Evolutionary conservation across 2,113 vertebrate genomes (phyloP).

Genomic region (Leucopsar rothschildi): DNA sequence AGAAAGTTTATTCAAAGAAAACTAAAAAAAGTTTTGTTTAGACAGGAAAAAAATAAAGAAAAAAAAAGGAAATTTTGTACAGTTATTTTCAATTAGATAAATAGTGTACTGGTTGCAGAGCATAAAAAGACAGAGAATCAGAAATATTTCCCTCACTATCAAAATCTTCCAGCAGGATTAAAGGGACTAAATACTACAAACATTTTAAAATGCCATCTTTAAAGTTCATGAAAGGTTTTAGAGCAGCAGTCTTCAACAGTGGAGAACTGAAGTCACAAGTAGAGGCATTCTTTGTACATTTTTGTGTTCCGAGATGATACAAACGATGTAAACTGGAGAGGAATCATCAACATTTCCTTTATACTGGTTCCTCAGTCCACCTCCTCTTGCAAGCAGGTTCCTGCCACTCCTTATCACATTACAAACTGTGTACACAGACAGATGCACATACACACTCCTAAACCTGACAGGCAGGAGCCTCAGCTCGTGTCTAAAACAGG

Average conservation of each 20-base stretch:
- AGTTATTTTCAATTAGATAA: not conserved
- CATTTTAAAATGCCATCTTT: not conserved
- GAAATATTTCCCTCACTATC: not conserved
- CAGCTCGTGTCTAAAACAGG: not conserved
- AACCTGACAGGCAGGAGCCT: not conserved
- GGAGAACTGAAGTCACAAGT: not conserved
- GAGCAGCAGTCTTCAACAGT: not conserved
- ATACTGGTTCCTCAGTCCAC: not conserved
- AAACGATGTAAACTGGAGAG: not conserved
- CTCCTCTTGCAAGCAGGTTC: not conserved
- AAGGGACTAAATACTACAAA: not conserved
- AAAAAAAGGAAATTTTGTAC: not conserved
- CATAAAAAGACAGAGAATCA: not conserved
- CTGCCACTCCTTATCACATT: not conserved
- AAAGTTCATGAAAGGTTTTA: not conserved
- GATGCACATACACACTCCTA: not conserved
- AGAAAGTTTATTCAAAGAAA: not conserved
- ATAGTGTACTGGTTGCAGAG: not conserved
- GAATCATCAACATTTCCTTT: not conserved
- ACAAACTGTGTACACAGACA: accelerated
- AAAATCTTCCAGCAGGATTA: not conserved
- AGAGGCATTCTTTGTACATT: not conserved
- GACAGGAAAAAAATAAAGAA: not conserved
- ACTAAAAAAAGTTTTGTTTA: not conserved
- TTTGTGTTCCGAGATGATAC: not conserved